Evolutionary conservation across 2,888 invertebrate species (phyloP), one percentile per base, ranked within the genome.

Genomic region (Polylopha cassiicola): DNA sequence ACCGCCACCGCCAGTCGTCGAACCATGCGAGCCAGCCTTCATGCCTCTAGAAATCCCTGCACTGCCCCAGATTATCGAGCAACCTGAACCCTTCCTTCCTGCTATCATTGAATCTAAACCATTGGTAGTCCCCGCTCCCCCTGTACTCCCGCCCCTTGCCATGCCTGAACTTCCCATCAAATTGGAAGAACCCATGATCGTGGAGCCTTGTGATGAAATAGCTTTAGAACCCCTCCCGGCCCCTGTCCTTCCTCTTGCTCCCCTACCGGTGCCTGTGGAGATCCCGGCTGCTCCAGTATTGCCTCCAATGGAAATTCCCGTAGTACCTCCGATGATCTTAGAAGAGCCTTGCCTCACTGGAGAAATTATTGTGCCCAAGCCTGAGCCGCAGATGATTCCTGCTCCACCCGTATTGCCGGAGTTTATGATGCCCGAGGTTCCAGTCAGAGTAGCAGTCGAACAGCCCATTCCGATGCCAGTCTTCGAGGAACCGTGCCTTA

Each of bases 121-220:
- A 22, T 17, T 46, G 6, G 28, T 34, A 2, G 38, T 55, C 22
- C 51, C 50, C 11, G 38, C 42, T 26, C 39, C 51, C 3, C 53
- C 51, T 11, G 16, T 38, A 22, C 22, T 53, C 18, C 43, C 50
- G 2, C 36, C 37, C 11, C 38, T 47, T 10, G 20, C 17, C 3
- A 29, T 44, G 26, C 39, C 45, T 1, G 28, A 39, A 0, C 14
- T 39, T 18, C 33, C 28, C 6, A 5, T 29, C 14, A 23, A 23
- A 17, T 10, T 2, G 15, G 34, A 11, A 17, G 8, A 8, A 6
- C 14, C 24, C 4, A 9, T 27, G 16, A 11, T 11, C 11, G 17
- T 13, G 1, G 17, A 21, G 7, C 39, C 32, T 3, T 17, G 13
- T n/a, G 18, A 27, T 18, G 34, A 27, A 7, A 2, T 13, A 8